These are phyloP conservation scores for Cabera pusaria DNA, from an alignment of 2,888 invertebrate genomes.

Conservation along the genomic window DNA sequence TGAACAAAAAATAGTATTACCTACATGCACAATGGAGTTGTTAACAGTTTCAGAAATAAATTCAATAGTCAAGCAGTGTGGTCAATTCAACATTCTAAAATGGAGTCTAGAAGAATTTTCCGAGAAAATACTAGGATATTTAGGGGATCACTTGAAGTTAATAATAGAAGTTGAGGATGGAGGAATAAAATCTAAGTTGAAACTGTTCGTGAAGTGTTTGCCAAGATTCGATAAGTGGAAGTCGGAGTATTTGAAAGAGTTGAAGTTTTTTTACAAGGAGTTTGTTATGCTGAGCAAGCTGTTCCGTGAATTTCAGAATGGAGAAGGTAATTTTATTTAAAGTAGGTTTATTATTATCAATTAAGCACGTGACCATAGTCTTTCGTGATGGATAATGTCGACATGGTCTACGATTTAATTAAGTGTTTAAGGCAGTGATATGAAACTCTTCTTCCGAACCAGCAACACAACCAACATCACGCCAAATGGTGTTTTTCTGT, in stretches of 20 bases:
- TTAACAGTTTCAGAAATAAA: constrained; percentile 49
- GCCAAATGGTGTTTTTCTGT: no score
- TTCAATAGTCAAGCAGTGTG: constrained; percentile 45
- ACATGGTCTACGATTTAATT: no score
- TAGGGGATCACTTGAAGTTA: constrained; percentile 66
- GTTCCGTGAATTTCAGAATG: constrained; percentile 52
- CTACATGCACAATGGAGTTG: constrained; percentile 45
- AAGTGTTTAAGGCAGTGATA: no score
- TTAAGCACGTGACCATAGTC: no score
- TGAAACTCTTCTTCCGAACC: no score
- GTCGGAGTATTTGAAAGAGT: constrained; percentile 56
- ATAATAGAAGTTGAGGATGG: constrained; percentile 41
- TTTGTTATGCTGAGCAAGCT: constrained; percentile 57
- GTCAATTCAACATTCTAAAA: constrained; percentile 37
- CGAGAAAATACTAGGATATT: constrained; percentile 59
- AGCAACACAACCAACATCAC: no score
- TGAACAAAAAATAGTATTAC: no score
- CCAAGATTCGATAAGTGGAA: constrained; percentile 78
- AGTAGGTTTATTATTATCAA: no score
- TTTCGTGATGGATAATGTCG: no score
- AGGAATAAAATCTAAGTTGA: constrained; percentile 37
- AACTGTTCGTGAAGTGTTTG: constrained; percentile 84
- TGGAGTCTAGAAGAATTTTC: constrained; percentile 54
- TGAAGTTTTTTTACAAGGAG: constrained; percentile 62
- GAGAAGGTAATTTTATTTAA: constrained; percentile 46